These are phyloP conservation scores for Thelaira solivaga DNA, from an alignment of 2,888 invertebrate species.

Conservation along the genomic window DNA sequence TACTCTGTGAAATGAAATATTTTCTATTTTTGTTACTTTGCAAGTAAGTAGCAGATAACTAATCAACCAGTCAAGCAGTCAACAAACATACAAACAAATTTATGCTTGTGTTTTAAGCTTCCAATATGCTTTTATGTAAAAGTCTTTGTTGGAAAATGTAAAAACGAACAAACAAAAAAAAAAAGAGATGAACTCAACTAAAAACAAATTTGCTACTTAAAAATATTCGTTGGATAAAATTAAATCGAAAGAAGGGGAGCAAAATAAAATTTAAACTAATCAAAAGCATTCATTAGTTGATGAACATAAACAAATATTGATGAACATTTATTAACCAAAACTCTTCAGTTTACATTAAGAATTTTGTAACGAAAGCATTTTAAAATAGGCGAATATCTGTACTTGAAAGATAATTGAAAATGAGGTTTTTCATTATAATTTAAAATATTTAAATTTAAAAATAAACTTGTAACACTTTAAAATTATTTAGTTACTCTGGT, in stretches of 20 bases:
- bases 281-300: conserved; percentile 37
- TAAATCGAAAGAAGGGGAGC: not conserved
- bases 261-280: conserved; percentile 36
- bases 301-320: conserved; percentile 64
- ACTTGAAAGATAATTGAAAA: no score
- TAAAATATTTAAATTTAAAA: no score
- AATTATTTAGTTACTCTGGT: no score
- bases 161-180: no score
- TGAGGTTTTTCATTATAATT: no score
- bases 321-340: conserved; percentile 60
- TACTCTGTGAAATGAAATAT: not conserved
- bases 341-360: not conserved
- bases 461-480: no score
- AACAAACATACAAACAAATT: conserved; percentile 11
- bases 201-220: not conserved
- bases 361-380: not conserved
- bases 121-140: not conserved
- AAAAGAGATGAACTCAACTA: no score
- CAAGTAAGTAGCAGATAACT: no score
- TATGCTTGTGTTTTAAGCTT: conserved; percentile 15
- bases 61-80: not conserved
- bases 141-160: no score
- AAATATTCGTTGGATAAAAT: not conserved
- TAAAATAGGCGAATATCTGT: no score
- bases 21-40: no score